Base-by-base conservation (phyloP, 2,797 vertebrate genomes). In the Lemur catta region DNA sequence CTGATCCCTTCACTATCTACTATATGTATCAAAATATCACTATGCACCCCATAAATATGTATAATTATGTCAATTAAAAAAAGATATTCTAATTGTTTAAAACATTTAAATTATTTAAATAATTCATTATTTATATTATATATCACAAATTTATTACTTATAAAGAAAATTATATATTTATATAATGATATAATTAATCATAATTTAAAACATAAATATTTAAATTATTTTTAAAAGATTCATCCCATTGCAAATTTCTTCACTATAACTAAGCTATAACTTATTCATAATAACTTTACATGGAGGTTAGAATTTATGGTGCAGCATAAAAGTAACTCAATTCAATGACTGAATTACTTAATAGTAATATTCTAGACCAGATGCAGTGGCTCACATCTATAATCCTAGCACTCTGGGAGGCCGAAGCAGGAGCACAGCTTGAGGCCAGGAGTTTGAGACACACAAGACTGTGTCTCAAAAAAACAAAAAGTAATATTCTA, bases 311-410 rank as follows among this genome's bases (percentile, higher is more conserved):
- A 93, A 81, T 78, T 75, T 61, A 91, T 41, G 9, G 46, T 82
- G 4, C 75, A 41, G 33, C 46, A 90, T 89, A 89, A 93, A 91
- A 96, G n/a, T 50, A 80, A 72, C 48, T 91, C 30, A 74, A 90
- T 41, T 97, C 43, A 94, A 71, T 28, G 85, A 81, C 78, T 93
- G 33, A 76, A 43, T 57, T 94, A 86, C n/a, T 88, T 65, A 97
- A 84, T 7, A 80, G 50, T 67, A 80, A 61, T 85, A 90, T 55
- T 93, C 61, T 78, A 95, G 14, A 33, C 61, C 33, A 17, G 61
- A 14, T 17, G 61, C 15, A 33, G 33, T 33, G 33, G 61, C 14
- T 65, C 61, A 65, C 15, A 1, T 30, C 33, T n/a, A 6, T 65
- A 65, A 65, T 65, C 61, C 61, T 65, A 65, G 13, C 14, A 65